A percentile compares a stretch with the other conserved stretches of the same genome.
These are phyloP conservation scores for Spheniscus mendiculus DNA, from an alignment of 2,113 vertebrate genomes.

Conservation along the genomic window DNA sequence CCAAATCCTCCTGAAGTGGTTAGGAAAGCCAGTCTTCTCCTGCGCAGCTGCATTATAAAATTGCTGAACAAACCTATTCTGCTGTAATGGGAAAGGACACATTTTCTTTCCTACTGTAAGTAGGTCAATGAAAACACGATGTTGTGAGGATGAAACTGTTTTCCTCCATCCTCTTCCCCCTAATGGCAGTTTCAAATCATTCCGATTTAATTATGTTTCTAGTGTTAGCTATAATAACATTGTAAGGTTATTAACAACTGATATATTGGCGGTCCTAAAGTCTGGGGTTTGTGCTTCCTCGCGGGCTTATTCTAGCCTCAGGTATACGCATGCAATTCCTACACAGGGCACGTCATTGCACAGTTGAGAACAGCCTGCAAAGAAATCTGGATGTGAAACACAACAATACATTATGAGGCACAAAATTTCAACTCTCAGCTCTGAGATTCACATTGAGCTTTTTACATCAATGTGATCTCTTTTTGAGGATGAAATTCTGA, in stretches of 20 bases:
- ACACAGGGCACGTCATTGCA: neutral
- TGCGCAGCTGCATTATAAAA: neutral
- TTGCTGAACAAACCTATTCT: constrained; percentile 50
- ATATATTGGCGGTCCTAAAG: neutral
- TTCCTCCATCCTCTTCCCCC: neutral
- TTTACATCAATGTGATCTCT: neutral
- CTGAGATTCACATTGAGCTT: neutral
- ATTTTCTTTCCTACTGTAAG: constrained; percentile 36
- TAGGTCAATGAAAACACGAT: constrained; percentile 68
- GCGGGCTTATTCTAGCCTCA: neutral
- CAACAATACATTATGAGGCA: neutral
- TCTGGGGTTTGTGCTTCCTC: neutral
- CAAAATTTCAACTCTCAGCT: neutral
- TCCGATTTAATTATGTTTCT: constrained; percentile 34
- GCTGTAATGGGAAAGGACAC: constrained; percentile 2
- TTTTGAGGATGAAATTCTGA: neutral
- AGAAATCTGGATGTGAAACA: neutral
- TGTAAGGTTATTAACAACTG: constrained; percentile 18
- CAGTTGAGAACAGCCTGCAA: neutral
- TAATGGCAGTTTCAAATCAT: constrained; percentile 30
- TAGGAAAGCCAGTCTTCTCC: neutral
- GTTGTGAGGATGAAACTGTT: constrained; percentile 34
- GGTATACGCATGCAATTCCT: neutral
- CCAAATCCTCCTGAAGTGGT: neutral
- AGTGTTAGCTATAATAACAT: neutral